Evolutionary conservation across 2,113 vertebrate genomes (phyloP).

Genomic region (Burhinus bistriatus): DNA sequence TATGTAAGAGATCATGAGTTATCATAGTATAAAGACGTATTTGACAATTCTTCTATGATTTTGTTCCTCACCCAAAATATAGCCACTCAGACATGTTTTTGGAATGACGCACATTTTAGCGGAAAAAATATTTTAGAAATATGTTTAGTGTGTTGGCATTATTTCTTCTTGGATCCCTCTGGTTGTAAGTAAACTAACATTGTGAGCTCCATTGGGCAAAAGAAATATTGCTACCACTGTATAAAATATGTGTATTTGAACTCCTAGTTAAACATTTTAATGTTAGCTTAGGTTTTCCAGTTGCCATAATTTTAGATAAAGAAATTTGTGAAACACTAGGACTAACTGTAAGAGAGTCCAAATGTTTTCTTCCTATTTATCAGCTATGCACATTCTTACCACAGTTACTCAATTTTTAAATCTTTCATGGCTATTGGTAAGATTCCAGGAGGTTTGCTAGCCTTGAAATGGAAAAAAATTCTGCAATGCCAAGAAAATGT

Average conservation of each 20-base stretch:
- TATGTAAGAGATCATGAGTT: not conserved
- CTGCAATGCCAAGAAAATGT: constrained; percentile 71
- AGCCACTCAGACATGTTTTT: constrained; percentile 56
- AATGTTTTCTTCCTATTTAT: constrained; percentile 65
- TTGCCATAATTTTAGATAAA: constrained; percentile 40
- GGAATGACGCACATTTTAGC: constrained; percentile 37
- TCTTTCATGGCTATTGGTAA: constrained; percentile 71
- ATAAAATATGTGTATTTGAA: constrained; percentile 13
- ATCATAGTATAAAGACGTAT: not conserved
- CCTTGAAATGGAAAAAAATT: constrained; percentile 75
- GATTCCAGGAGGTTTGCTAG: constrained; percentile 75
- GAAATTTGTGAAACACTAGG: constrained; percentile 6
- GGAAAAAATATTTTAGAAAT: constrained; percentile 62
- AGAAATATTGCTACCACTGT: not conserved
- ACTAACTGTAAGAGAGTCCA: not conserved
- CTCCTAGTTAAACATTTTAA: constrained; percentile 28
- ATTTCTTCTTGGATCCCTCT: constrained; percentile 52
- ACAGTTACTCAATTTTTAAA: constrained; percentile 75
- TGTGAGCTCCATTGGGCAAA: constrained; percentile 14
- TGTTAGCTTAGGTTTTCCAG: not conserved
- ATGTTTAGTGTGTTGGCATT: constrained; percentile 43
- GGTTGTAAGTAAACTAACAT: constrained; percentile 32
- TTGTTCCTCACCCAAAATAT: constrained; percentile 48
- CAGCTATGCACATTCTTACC: constrained; percentile 67
- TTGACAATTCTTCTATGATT: constrained; percentile 38